phyloP scores from a whole-genome alignment of 2,113 vertebrate genomes.

The mouse (Mus musculus) region GRCm39 chr15:52881001-52881500 shows the following conservation, averaged over 20 bases:
- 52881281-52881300: not conserved
- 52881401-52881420: not conserved
- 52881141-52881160: not conserved
- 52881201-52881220: not conserved
- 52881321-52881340: not conserved
- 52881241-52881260: not conserved
- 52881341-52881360: not conserved
- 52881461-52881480: not conserved
- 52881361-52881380: rapidly evolving
- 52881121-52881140: not conserved
- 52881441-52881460: no score
- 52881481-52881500: no score
- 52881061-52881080: not conserved
- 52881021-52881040: not conserved
- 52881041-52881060: not conserved
- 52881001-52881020: not conserved
- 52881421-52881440: not conserved
- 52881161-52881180: not conserved
- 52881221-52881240: not conserved
- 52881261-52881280: no score
- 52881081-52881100: not conserved
- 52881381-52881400: not conserved
- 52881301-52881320: not conserved
- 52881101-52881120: not conserved
- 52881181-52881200: not conserved